A percentile compares a stretch with the other conserved stretches of the same genome.
These are phyloP conservation scores for Globia sparganii DNA, from an alignment of 2,888 invertebrate species.

Conservation along the genomic window DNA sequence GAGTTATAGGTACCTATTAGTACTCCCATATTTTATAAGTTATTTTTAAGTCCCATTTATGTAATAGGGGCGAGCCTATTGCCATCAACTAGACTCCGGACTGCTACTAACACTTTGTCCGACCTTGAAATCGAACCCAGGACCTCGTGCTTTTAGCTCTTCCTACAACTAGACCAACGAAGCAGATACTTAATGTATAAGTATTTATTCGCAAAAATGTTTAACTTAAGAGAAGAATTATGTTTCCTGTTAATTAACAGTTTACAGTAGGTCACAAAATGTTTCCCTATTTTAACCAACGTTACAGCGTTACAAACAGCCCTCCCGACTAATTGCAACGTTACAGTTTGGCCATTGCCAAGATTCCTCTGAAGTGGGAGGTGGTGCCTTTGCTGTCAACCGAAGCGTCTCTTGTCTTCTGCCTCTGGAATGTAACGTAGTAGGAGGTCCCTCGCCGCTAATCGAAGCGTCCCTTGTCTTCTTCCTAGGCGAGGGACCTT, in stretches of 20 bases:
- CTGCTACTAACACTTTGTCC: neutral
- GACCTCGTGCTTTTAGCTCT: neutral
- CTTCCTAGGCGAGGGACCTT: too few species aligned
- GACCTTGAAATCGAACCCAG: neutral
- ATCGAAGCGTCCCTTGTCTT: too few species aligned
- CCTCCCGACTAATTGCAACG: too few species aligned
- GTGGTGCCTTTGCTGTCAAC: too few species aligned
- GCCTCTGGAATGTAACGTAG: too few species aligned
- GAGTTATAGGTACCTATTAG: neutral
- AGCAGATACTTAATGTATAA: neutral
- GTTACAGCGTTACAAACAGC: too few species aligned
- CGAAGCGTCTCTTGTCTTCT: too few species aligned
- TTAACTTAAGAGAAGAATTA: neutral
- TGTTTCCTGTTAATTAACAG: neutral
- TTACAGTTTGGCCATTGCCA: too few species aligned
- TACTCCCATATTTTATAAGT: neutral
- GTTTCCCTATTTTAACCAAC: too few species aligned
- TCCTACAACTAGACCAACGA: neutral
- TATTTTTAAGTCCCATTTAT: neutral
- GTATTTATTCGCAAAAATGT: neutral
- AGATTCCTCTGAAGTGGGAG: too few species aligned
- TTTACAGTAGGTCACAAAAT: conserved; percentile 19
- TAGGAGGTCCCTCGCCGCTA: too few species aligned
- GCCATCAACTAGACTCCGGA: neutral
- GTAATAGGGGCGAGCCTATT: neutral